phyloP scores from a whole-genome alignment of 2,888 invertebrate species.

The Spodoptera picta region DNA sequence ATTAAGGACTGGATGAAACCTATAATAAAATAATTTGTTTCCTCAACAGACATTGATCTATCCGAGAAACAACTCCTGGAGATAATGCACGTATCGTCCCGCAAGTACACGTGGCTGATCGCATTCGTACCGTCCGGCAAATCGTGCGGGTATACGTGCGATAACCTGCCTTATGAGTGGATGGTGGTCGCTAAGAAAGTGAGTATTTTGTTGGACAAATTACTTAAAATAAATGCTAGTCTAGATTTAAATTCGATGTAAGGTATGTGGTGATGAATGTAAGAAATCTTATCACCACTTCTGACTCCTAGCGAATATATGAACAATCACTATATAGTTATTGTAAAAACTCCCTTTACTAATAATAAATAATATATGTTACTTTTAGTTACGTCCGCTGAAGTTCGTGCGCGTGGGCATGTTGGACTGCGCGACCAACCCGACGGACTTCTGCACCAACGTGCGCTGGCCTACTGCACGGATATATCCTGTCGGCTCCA shows the following conservation, averaged over 20 bases:
- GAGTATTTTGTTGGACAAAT: neutral
- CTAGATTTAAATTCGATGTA: no score
- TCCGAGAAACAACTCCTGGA: conserved; percentile 73
- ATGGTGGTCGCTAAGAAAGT: conserved; percentile 76
- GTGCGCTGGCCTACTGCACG: conserved; percentile 75
- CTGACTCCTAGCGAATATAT: no score
- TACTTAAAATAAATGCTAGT: no score
- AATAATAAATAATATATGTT: neutral
- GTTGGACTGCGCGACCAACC: conserved; percentile 63
- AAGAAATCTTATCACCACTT: no score
- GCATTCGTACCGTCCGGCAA: conserved; percentile 71
- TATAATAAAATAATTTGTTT: no score
- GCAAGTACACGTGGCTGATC: conserved; percentile 77
- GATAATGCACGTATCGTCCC: conserved; percentile 67
- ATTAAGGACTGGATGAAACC: no score
- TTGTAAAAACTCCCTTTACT: no score
- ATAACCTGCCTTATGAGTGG: conserved; percentile 70
- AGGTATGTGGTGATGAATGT: no score
- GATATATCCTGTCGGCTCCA: conserved; percentile 70
- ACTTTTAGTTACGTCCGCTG: conserved; percentile 74
- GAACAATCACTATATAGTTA: no score
- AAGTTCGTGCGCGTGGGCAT: conserved; percentile 73
- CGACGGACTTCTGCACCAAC: conserved; percentile 72
- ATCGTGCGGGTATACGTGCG: conserved; percentile 67
- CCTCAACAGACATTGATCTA: conserved; percentile 70